A percentile compares a stretch with the other conserved stretches of the same genome.
Conservation (phyloP, 2,113 vertebrate genomes). For the Stomatorhinus ivindoensis region DNA sequence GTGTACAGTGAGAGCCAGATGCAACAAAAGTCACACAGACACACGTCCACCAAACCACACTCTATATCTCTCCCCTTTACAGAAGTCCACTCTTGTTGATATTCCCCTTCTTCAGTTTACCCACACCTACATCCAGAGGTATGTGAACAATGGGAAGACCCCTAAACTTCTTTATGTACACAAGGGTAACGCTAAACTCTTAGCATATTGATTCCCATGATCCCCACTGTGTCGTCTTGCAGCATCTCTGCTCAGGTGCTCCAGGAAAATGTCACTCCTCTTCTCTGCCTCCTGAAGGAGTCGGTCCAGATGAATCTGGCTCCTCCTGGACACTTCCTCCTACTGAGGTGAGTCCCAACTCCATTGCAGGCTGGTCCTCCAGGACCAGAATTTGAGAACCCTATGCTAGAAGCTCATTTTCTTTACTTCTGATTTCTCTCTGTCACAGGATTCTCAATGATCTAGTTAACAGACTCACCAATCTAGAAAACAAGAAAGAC, state of each 20-base stretch:
- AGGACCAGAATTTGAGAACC: neutral
- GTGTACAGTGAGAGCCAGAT: neutral
- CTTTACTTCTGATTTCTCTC: neutral
- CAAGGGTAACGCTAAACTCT: neutral
- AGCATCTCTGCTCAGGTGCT: constrained; percentile 70
- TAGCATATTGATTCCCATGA: neutral
- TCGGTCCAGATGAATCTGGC: constrained; percentile 86
- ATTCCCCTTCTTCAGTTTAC: constrained; percentile 86
- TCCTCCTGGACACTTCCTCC: constrained; percentile 84
- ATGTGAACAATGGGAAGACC: constrained; percentile 22
- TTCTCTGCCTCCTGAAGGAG: constrained; percentile 78
- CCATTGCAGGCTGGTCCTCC: neutral
- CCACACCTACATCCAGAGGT: constrained; percentile 81
- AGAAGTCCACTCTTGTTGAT: constrained; percentile 80
- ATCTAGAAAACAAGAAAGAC: constrained; percentile 87
- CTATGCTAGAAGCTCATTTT: neutral
- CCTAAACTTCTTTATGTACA: neutral
- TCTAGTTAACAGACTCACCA: constrained; percentile 80
- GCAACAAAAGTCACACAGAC: neutral
- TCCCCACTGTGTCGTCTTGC: constrained; percentile 1
- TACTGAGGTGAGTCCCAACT: constrained; percentile 75
- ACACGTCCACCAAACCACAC: neutral
- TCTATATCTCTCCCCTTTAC: constrained; percentile 6
- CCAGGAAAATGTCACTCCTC: constrained; percentile 76
- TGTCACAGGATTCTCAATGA: constrained; percentile 81